Evolutionary conservation across 2,888 invertebrate genomes (phyloP), one percentile per base, ranked within the genome.

Genomic region (Julus scandinavius): DNA sequence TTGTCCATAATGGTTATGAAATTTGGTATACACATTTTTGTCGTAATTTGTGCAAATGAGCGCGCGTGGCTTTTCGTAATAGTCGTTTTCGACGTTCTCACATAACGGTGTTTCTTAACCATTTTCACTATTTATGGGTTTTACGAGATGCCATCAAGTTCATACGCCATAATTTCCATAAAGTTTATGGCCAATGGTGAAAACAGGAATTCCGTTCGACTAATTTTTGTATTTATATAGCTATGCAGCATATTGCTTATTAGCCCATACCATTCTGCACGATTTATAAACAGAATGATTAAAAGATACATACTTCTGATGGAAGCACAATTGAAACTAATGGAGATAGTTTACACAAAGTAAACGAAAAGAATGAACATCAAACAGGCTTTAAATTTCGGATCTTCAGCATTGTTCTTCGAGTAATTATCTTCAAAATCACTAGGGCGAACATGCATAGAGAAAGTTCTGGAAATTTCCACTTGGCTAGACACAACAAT

Each of bases 71-170:
- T 80, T 80, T 29, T 38, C 80, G 4, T 80, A 38, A 80, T 80
- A 80, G 38, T 38, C 15, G 11, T 80, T 80, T 80, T 80, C 80
- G 38, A 13, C 38, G 11, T 38, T 80, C 80, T 80, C 80, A 11
- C 29, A 38, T 38, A 80, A 38, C 80, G 80, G 38, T 38, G 80
- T 38, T 38, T 80, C 80, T 80, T 80, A 80, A 80, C 29, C 80
- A 80, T 80, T 80, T 29, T 80, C 80, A 13, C 38, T 80, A 80
- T 80, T 80, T 80, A 80, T 80, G 80, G 80, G 38, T 80, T 29
- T 29, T 80, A 80, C 80, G 1, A 38, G 38, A 80, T 80, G 80
- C 80, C 2, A 38, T 38, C 80, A 38, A 80, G 38, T 54, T 54
- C 54, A 54, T 54, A 13, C 54, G 17, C 54, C 54, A 15, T 38